phyloP scores from a whole-genome alignment of 1,140 invertebrate species.

The Drosophila dunni region DNA sequence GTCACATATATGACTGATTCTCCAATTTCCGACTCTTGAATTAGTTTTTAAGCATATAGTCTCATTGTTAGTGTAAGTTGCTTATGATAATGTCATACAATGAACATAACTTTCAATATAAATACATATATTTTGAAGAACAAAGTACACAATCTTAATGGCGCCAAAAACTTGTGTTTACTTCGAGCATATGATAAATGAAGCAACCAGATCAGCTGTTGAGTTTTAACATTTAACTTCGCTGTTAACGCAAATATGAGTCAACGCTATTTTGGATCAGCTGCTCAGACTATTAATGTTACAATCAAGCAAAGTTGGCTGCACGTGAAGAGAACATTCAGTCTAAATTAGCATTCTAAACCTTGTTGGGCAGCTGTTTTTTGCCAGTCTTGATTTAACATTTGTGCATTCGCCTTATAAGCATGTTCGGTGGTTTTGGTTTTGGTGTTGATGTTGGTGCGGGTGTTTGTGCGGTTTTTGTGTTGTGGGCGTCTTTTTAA shows the following conservation, averaged over 20 bases:
- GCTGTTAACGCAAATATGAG: conserved; percentile 1
- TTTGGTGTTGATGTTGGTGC: no score
- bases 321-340: not conserved
- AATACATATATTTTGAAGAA: not conserved
- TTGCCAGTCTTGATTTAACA: conserved; percentile 21
- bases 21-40: not conserved
- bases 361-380: conserved; percentile 28
- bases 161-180: conserved; percentile 1
- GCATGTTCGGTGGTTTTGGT: conserved; percentile 21
- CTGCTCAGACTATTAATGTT: not conserved
- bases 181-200: no score
- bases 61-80: conserved; percentile 47
- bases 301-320: conserved; percentile 7
- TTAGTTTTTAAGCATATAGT: conserved; percentile 39
- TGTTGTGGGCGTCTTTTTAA: conserved; percentile 38
- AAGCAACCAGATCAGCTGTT: no score
- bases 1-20: conserved; percentile 88
- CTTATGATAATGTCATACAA: conserved; percentile 24
- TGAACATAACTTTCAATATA: conserved; percentile 7
- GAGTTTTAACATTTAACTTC: not conserved
- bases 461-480: not conserved
- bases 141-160: not conserved
- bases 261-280: conserved; percentile 1
- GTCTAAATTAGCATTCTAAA: conserved; percentile 19
- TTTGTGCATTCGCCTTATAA: conserved; percentile 13